Percentiles rank a stretch among this genome's conserved stretches.
These are phyloP conservation scores for Athalia cordata DNA, from an alignment of 2,888 invertebrate genomes.

Conservation along the genomic window DNA sequence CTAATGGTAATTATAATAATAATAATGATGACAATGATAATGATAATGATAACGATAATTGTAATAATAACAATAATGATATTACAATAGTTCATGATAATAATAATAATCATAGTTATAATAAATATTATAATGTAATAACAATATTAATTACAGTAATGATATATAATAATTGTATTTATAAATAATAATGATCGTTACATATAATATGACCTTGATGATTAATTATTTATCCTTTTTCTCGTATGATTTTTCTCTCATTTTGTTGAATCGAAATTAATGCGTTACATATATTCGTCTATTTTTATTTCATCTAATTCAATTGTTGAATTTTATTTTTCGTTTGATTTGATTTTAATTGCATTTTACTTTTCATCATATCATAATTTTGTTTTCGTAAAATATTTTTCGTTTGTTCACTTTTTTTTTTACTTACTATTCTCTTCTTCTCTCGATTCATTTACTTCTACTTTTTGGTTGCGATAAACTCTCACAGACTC, in stretches of 20 bases:
- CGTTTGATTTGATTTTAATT: not conserved
- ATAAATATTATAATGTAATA: not conserved
- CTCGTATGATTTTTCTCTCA: too few relatives aligned
- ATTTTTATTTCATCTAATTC: too few relatives aligned
- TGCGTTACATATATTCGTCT: too few relatives aligned
- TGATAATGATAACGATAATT: conserved; percentile 53
- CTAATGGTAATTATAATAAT: too few relatives aligned
- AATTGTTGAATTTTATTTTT: too few relatives aligned
- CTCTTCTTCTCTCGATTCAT: not conserved
- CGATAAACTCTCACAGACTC: conserved; percentile 6
- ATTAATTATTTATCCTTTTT: too few relatives aligned
- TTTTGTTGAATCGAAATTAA: too few relatives aligned
- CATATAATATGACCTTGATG: too few relatives aligned
- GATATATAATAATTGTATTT: too few relatives aligned
- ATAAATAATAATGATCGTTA: too few relatives aligned
- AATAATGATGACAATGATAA: conserved; percentile 10
- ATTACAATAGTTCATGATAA: conserved; percentile 50
- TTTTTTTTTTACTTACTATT: not conserved
- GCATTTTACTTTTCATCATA: not conserved
- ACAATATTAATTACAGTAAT: not conserved
- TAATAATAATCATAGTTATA: conserved; percentile 15
- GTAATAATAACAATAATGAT: conserved; percentile 47
- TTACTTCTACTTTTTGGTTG: not conserved
- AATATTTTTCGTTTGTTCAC: not conserved
- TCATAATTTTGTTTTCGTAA: not conserved